These are phyloP conservation scores for Urocolius indicus DNA, from an alignment of 2,113 vertebrate genomes.

Conservation along the genomic window DNA sequence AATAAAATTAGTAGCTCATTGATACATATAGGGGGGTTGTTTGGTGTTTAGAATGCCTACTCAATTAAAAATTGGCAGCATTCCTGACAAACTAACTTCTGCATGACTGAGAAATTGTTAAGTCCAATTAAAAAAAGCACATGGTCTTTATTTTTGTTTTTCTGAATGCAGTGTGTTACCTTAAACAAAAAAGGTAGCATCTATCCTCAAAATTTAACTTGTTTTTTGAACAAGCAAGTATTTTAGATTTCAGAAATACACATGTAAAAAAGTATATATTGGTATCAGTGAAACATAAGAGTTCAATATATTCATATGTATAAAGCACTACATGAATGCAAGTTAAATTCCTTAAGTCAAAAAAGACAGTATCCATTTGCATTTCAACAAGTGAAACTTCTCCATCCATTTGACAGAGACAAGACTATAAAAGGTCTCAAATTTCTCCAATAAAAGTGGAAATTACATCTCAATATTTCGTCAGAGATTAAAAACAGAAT, in stretches of 20 bases:
- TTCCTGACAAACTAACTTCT: neutral
- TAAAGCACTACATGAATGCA: slow-evolving; percentile 57
- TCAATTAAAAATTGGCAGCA: neutral
- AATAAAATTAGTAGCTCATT: neutral
- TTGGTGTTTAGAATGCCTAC: neutral
- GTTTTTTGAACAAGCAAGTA: neutral
- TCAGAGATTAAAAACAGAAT: slow-evolving; percentile 74
- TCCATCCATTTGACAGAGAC: slow-evolving; percentile 49
- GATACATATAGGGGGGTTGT: neutral
- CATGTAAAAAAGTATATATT: slow-evolving; percentile 26
- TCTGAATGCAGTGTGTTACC: neutral
- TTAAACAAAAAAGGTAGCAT: neutral
- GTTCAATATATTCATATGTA: slow-evolving; percentile 68
- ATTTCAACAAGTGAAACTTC: slow-evolving; percentile 68
- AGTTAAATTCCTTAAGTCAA: slow-evolving; percentile 63
- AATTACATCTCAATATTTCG: slow-evolving; percentile 78
- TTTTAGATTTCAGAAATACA: neutral
- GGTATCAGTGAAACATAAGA: slow-evolving; percentile 9
- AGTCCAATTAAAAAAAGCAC: neutral
- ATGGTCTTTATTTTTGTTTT: neutral
- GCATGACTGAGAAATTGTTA: neutral
- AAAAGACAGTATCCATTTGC: slow-evolving; percentile 39
- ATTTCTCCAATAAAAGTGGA: slow-evolving; percentile 74
- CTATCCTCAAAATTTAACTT: neutral
- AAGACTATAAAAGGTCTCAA: slow-evolving; percentile 69